A percentile compares a stretch with the other conserved stretches of the same genome.
phyloP scores from a whole-genome alignment of 2,113 vertebrate species.

The Pogona vitticeps region DNA sequence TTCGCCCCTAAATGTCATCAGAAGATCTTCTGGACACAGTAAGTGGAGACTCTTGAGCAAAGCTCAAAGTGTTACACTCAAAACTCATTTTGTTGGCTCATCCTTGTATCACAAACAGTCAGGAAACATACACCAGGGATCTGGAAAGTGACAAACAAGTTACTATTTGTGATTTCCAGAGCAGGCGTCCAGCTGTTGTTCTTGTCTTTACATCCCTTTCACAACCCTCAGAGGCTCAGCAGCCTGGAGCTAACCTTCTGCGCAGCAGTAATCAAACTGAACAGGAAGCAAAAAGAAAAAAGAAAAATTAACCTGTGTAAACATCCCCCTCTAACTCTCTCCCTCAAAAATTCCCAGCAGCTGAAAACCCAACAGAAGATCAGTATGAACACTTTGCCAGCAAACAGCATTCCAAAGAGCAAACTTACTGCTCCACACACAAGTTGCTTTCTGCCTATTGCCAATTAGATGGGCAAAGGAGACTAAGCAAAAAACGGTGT shows the following conservation, averaged over 20 bases:
- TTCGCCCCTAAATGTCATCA: conserved; percentile 34
- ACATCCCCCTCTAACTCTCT: conserved; percentile 8
- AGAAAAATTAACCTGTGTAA: conserved; percentile 32
- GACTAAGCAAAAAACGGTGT: conserved; percentile 43
- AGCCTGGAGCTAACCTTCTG: conserved; percentile 42
- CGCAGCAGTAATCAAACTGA: conserved; percentile 13
- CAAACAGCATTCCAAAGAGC: conserved; percentile 8
- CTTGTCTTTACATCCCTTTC: conserved; percentile 43
- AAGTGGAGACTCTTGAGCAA: conserved; percentile 36
- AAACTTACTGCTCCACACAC: background rate
- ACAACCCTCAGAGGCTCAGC: background rate
- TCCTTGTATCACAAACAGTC: conserved; percentile 59
- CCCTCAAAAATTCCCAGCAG: conserved; percentile 5
- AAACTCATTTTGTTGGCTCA: conserved; percentile 52
- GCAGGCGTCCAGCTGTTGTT: conserved; percentile 53
- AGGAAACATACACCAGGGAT: conserved; percentile 51
- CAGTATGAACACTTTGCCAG: background rate
- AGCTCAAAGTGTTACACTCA: conserved; percentile 47
- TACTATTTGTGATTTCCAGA: conserved; percentile 48
- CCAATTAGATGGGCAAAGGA: conserved; percentile 48
- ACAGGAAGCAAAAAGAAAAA: conserved; percentile 27
- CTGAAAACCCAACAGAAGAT: conserved; percentile 28
- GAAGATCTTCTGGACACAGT: conserved; percentile 43
- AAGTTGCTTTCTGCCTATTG: conserved; percentile 46
- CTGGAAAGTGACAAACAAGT: conserved; percentile 63